A percentile compares a stretch with the other conserved stretches of the same genome.
phyloP scores from a whole-genome alignment of 2,113 vertebrate species.

The Eolophus roseicapilla region DNA sequence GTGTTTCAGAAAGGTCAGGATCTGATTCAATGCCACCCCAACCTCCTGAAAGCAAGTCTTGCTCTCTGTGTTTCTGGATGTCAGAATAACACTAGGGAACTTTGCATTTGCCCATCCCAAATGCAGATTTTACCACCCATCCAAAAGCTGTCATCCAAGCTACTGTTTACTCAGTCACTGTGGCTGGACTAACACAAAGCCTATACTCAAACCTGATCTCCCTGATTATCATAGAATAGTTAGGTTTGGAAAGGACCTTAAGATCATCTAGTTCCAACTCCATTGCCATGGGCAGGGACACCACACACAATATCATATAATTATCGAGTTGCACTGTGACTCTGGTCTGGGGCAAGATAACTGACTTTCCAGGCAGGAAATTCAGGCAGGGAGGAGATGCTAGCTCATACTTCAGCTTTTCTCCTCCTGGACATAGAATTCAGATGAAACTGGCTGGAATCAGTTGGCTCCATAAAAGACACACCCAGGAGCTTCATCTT shows the following conservation, averaged over 20 bases:
- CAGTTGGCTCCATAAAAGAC: background rate
- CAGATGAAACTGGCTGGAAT: background rate
- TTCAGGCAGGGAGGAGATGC: background rate
- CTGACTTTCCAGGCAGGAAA: background rate
- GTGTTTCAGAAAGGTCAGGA: constrained; percentile 35
- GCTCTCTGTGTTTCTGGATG: background rate
- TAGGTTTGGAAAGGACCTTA: background rate
- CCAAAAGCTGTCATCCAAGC: background rate
- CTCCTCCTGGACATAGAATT: background rate
- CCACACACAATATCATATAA: background rate
- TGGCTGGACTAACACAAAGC: background rate
- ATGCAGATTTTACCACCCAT: background rate
- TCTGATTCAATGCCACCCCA: constrained; percentile 4
- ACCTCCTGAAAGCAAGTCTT: background rate
- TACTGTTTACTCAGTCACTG: background rate
- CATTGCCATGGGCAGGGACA: background rate
- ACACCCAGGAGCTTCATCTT: background rate
- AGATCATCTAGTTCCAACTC: background rate
- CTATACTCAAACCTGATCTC: background rate
- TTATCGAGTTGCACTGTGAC: background rate
- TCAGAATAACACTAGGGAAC: background rate
- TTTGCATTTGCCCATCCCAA: background rate
- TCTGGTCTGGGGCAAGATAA: background rate
- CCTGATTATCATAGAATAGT: background rate
- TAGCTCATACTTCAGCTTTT: background rate